Conservation (phyloP, 2,113 vertebrate genomes). For the Anarhynchus alexandrinus region DNA sequence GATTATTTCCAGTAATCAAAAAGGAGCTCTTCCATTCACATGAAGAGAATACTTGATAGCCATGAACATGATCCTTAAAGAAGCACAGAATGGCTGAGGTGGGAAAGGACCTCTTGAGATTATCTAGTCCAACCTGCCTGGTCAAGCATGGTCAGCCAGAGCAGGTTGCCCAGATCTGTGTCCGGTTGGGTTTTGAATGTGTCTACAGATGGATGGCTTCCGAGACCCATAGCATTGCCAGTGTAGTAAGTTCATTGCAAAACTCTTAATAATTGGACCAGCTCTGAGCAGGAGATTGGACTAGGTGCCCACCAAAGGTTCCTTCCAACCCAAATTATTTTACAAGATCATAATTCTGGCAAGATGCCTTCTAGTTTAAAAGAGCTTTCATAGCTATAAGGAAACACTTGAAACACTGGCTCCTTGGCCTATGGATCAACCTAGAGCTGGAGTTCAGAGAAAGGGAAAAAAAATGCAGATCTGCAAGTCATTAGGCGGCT, state of each 20-base stretch:
- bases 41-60: background rate
- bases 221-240: background rate
- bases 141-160: background rate
- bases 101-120: background rate
- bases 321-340: background rate
- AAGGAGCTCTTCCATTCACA: background rate
- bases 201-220: background rate
- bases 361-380: background rate
- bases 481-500: background rate
- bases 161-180: background rate
- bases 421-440: background rate
- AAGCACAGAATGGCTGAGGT: background rate
- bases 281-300: background rate
- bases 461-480: background rate
- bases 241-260: background rate
- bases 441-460: background rate
- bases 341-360: background rate
- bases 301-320: background rate
- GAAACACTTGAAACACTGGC: background rate
- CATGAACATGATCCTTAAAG: background rate
- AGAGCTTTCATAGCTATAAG: background rate
- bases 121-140: rapidly evolving
- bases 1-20: background rate
- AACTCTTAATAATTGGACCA: background rate
- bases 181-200: background rate